These are phyloP conservation scores for Psephotus haematonotus DNA, from an alignment of 2,113 vertebrate genomes.

Conservation along the genomic window DNA sequence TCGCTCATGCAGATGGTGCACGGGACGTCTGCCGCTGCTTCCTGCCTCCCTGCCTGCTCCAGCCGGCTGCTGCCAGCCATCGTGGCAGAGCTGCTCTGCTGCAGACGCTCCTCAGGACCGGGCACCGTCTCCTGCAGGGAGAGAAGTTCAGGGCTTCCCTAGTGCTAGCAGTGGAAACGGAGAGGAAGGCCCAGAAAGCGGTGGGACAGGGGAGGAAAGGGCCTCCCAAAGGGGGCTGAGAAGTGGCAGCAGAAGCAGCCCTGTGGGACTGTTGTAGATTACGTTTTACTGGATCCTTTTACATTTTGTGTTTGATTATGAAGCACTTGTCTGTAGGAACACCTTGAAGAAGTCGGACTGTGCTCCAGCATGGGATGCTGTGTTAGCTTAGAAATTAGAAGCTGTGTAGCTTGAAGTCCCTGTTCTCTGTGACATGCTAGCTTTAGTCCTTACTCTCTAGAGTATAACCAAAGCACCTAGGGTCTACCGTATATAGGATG, in stretches of 20 bases:
- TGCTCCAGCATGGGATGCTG: too few relatives aligned
- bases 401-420: too few relatives aligned
- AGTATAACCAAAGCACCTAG: too few relatives aligned
- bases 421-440: too few relatives aligned
- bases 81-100: accelerated
- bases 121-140: not conserved
- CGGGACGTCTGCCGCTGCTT: accelerated
- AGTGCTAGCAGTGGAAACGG: not conserved
- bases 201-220: not conserved
- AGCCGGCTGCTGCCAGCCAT: accelerated
- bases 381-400: too few relatives aligned
- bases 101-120: accelerated
- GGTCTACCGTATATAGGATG: too few relatives aligned
- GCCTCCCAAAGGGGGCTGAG: not conserved
- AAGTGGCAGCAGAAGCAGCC: not conserved
- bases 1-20: accelerated
- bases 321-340: too few relatives aligned
- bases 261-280: too few relatives aligned
- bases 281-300: too few relatives aligned
- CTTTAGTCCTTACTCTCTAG: too few relatives aligned
- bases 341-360: too few relatives aligned
- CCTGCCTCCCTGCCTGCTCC: accelerated
- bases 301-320: too few relatives aligned
- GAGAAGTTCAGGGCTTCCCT: not conserved
- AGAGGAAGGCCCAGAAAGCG: not conserved